Evolutionary conservation across 1,140 invertebrate species (phyloP), one percentile per base, ranked within the genome.

Genomic region (Hormaphis cornu): DNA sequence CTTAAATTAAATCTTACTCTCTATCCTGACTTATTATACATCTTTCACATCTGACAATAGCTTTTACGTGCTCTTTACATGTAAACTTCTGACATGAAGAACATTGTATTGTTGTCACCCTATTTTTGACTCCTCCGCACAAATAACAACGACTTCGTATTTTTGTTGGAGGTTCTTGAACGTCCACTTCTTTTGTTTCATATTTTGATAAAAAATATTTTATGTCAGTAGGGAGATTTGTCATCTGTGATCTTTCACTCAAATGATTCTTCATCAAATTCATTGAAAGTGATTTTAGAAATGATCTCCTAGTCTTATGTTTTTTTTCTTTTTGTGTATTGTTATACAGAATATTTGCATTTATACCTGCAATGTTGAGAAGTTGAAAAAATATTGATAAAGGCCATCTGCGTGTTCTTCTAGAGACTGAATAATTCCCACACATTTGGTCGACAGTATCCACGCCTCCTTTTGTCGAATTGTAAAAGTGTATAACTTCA

Each of bases 381-480:
- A 77, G 48, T 8, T 52, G 37, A 56, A 69, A 76, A 69, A 75
- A 77, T 16, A 76, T 71, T n/a, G 73, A 61, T 40, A 76, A 46
- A 30, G 77, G 75, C 76, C 76, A 77, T 56, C 75, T 71, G 37
- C 72, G 59, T 28, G 72, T 74, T 73, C 50, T 63, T 20, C 70
- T 14, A 26, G 18, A 20, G 16, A 26, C 22, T 28, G 54, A 22
- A 26, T 70, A 70, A 18, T 46, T 48, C 14, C 6, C 54, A 42
- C 40, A 46, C 33, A 71, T 53, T 70, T 80, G 73, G 70, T 81
- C 78, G 16, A 81, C 66, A 7, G 72, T 75, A 70, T 81, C 79
- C 1, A 81, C 79, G 42, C 76, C 79, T 30, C 77, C 76, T 76
- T 82, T 82, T 3, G 76, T 78, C 35, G 66, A 66, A 72, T 82